phyloP scores from a whole-genome alignment of 2,888 invertebrate species.

The Sepiola atlantica region DNA sequence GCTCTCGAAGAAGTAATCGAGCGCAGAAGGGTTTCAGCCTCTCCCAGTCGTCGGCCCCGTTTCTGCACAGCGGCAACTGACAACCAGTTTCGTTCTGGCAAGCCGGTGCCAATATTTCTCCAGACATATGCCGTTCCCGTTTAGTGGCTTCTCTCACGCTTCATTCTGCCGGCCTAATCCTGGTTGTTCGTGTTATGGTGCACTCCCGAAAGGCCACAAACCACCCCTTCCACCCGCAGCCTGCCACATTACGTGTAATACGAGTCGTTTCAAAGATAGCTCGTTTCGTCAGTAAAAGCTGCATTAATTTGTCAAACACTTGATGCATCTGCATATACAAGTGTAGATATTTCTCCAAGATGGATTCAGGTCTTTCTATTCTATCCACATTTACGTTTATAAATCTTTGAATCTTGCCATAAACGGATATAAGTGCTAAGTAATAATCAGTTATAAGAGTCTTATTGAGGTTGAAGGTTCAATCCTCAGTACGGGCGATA shows the following conservation, averaged over 20 bases:
- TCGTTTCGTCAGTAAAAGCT: background rate
- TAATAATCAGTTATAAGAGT: too few species aligned
- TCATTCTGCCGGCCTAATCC: background rate
- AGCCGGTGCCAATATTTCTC: background rate
- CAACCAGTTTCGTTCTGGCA: background rate
- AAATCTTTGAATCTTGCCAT: background rate
- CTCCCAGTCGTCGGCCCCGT: background rate
- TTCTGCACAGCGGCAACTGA: background rate
- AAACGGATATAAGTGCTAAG: too few species aligned
- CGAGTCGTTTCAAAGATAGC: background rate
- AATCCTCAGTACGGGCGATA: too few species aligned
- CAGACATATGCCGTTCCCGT: background rate
- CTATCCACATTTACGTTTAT: background rate
- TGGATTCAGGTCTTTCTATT: background rate
- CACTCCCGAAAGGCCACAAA: background rate
- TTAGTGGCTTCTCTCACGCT: background rate
- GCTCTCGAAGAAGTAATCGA: background rate
- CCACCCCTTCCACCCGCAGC: background rate
- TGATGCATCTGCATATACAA: background rate
- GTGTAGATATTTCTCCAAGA: background rate
- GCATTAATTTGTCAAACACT: background rate
- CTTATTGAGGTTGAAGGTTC: too few species aligned
- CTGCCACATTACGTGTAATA: conserved; percentile 20
- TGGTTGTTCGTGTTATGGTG: background rate
- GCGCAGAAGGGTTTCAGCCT: background rate